Evolutionary conservation across 2,888 invertebrate species (phyloP).

Genomic region (Actias luna): DNA sequence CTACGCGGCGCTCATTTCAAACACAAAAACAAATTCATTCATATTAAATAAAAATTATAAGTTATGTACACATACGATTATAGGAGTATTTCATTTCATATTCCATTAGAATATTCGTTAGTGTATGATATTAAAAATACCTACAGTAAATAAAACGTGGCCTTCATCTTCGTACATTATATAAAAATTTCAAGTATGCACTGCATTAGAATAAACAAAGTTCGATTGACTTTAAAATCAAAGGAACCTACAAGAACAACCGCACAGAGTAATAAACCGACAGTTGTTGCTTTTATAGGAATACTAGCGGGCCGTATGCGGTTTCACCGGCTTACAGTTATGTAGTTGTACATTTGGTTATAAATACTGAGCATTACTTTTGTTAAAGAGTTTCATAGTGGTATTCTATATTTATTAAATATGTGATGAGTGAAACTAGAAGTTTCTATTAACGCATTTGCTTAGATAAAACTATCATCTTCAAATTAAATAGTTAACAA

Average conservation of each 20-base stretch:
- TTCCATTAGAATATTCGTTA: neutral
- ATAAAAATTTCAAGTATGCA: neutral
- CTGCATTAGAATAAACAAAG: neutral
- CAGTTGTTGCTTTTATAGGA: slow-evolving; percentile 1
- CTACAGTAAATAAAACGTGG: neutral
- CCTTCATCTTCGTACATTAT: neutral
- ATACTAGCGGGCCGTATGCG: neutral
- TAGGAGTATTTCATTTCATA: neutral
- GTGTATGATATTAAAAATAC: neutral
- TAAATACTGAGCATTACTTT: neutral
- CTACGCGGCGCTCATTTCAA: neutral
- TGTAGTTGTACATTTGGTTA: neutral
- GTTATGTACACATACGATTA: neutral
- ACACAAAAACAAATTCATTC: too few species aligned
- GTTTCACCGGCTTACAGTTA: slow-evolving; percentile 7
- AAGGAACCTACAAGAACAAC: neutral
- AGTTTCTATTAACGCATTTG: neutral
- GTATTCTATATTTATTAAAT: neutral
- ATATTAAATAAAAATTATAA: neutral
- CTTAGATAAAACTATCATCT: neutral
- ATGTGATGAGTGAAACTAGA: neutral
- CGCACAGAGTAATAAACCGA: neutral
- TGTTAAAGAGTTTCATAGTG: neutral
- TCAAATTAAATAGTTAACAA: neutral
- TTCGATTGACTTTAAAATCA: neutral